Percentiles rank a stretch among this genome's conserved stretches.
These are phyloP conservation scores for Drosophila erecta DNA, from an alignment of 1,140 invertebrate genomes.

Conservation along the genomic window DNA sequence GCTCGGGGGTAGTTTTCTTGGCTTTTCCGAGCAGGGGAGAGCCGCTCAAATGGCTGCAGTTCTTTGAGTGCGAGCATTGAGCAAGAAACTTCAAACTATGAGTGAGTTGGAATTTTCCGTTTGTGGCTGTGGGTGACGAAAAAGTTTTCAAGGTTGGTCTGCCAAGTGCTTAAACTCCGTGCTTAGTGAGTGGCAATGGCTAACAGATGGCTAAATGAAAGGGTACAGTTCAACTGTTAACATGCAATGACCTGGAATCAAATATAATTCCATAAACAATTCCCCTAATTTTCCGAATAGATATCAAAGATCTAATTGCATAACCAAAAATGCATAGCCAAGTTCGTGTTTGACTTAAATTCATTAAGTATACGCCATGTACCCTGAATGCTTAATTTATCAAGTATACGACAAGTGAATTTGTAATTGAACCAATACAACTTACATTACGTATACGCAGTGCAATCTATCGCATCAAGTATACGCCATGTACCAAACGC, in stretches of 20 bases:
- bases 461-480: slow-evolving; percentile 28
- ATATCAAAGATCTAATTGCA: background rate
- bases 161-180: slow-evolving; percentile 18
- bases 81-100: slow-evolving; percentile 31
- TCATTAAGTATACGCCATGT: background rate
- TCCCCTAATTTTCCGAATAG: background rate
- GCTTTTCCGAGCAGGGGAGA: slow-evolving; percentile 45
- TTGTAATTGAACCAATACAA: background rate
- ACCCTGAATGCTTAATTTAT: background rate
- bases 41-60: slow-evolving; percentile 13
- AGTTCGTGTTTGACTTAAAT: background rate
- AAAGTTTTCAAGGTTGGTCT: slow-evolving; percentile 63
- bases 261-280: background rate
- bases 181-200: background rate
- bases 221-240: background rate
- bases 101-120: slow-evolving; percentile 31
- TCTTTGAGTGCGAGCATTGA: slow-evolving; percentile 44
- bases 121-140: background rate
- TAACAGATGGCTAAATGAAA: background rate
- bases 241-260: background rate
- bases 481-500: slow-evolving; percentile 56
- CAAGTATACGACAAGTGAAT: background rate
- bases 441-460: slow-evolving; percentile 18
- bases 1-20: slow-evolving; percentile 68
- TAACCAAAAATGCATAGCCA: background rate